Evolutionary conservation across 1,140 invertebrate genomes (phyloP).

Genomic region (Drosophila watanabei): DNA sequence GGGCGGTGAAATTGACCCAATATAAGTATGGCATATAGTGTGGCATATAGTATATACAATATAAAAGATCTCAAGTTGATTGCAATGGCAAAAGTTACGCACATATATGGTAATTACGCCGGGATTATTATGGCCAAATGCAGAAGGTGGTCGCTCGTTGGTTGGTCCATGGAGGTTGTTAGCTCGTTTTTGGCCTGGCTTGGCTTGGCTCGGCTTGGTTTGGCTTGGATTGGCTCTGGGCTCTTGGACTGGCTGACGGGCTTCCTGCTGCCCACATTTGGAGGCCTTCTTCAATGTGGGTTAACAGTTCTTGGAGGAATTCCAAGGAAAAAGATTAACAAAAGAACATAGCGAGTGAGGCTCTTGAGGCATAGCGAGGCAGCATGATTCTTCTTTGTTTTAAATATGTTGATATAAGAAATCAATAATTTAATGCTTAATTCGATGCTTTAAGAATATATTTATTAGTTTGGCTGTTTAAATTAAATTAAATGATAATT

Average conservation of each 20-base stretch:
- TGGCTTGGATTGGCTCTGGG: not conserved
- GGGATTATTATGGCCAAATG: constrained; percentile 63
- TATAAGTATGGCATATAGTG: constrained; percentile 33
- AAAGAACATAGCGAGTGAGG: constrained; percentile 1
- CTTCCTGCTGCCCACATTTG: constrained; percentile 64
- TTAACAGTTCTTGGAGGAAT: constrained; percentile 70
- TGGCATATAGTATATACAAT: constrained; percentile 7
- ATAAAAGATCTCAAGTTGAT: constrained; percentile 62
- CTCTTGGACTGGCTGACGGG: constrained; percentile 12
- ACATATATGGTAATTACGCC: constrained; percentile 75
- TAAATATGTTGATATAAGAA: not conserved
- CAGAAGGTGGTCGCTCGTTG: constrained; percentile 42
- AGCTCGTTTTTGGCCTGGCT: constrained; percentile 10
- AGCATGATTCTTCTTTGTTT: not conserved
- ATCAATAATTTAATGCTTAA: not conserved
- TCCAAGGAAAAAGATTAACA: constrained; percentile 37
- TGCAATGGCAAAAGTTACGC: constrained; percentile 54
- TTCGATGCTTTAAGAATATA: not conserved
- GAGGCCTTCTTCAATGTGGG: constrained; percentile 61
- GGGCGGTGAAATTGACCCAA: constrained; percentile 36
- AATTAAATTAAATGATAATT: not conserved
- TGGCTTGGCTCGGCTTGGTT: not conserved
- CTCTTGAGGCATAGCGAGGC: not conserved
- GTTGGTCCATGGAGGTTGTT: constrained; percentile 17
- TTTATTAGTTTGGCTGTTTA: not conserved